Conservation (phyloP, 1,140 invertebrate genomes). For the Neodiprion pinetum region DNA sequence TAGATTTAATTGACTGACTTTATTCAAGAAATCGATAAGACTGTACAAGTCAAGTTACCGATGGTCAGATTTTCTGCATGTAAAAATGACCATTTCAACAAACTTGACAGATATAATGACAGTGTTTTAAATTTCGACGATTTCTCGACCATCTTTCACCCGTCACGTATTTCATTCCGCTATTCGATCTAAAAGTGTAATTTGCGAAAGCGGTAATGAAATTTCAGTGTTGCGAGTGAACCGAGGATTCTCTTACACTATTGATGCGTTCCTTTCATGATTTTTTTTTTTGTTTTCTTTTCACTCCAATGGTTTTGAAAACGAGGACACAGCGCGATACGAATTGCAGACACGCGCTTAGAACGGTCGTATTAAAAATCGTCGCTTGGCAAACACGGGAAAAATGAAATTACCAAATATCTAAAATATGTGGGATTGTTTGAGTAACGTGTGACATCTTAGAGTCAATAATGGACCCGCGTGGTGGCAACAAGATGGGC, state of each 20-base stretch:
- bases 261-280: too few species aligned
- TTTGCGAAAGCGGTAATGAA: not conserved
- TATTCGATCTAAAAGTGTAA: not conserved
- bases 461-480: slow-evolving; percentile 34
- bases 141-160: too few species aligned
- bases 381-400: slow-evolving; percentile 7
- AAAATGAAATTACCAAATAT: slow-evolving; percentile 34
- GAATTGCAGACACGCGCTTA: not conserved
- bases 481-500: slow-evolving; percentile 34
- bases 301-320: not conserved
- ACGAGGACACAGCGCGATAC: not conserved
- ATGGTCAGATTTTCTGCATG: too few species aligned
- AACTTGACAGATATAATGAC: too few species aligned
- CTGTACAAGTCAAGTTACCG: too few species aligned
- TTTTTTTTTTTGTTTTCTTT: not conserved
- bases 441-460: slow-evolving; percentile 47
- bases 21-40: too few species aligned
- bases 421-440: slow-evolving; percentile 41
- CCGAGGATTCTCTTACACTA: not conserved
- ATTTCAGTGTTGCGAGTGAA: not conserved
- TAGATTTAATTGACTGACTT: too few species aligned
- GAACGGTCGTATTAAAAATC: slow-evolving; percentile 17
- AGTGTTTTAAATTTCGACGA: too few species aligned
- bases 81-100: too few species aligned
- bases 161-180: too few species aligned